Conservation (phyloP, 2,888 invertebrate species). For the Amorpha juglandis region DNA sequence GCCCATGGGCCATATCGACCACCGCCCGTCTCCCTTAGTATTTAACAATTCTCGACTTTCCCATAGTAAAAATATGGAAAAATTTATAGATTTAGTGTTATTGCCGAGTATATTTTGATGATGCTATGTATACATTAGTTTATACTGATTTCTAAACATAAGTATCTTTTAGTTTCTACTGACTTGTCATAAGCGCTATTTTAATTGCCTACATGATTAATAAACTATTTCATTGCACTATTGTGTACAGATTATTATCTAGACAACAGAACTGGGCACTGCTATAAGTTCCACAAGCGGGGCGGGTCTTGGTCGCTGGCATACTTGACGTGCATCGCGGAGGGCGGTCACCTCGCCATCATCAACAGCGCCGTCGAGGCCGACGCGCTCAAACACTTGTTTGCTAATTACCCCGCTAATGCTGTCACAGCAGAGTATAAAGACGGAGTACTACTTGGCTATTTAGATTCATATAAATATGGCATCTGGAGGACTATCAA, state of each 20-base stretch:
- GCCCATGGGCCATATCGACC: too few species aligned
- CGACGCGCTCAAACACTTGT: background rate
- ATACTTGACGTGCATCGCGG: constrained; percentile 1
- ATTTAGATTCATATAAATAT: background rate
- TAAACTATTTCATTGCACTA: too few species aligned
- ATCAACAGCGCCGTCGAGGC: background rate
- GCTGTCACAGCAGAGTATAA: background rate
- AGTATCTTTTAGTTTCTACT: too few species aligned
- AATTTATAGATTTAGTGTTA: too few species aligned
- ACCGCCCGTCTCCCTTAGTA: too few species aligned
- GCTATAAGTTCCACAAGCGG: constrained; percentile 4
- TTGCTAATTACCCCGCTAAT: background rate
- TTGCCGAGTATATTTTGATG: too few species aligned
- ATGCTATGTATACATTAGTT: too few species aligned
- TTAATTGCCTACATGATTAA: too few species aligned
- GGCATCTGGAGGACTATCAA: constrained; percentile 7
- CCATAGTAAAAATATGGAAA: too few species aligned
- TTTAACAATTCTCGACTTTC: too few species aligned
- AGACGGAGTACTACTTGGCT: background rate
- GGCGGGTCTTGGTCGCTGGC: background rate
- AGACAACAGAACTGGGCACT: background rate
- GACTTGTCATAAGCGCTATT: too few species aligned
- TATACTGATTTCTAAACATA: too few species aligned
- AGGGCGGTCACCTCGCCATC: constrained; percentile 8
- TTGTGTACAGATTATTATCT: background rate